Percentiles rank a stretch among this genome's conserved stretches.
phyloP scores from a whole-genome alignment of 2,888 invertebrate species.

The Parthenolecanium corni region DNA sequence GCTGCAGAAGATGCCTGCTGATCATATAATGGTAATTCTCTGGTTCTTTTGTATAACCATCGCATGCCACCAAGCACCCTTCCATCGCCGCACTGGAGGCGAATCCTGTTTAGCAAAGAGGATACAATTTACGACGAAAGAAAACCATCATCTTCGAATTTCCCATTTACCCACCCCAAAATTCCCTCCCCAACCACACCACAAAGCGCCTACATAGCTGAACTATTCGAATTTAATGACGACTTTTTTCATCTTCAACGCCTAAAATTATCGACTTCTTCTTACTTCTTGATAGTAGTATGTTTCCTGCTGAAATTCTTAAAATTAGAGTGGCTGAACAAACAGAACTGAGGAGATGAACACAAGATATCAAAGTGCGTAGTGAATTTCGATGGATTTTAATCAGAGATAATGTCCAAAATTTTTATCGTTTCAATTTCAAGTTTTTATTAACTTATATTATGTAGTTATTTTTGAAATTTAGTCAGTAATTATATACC shows the following conservation, averaged over 20 bases:
- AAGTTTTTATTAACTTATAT: too few relatives aligned
- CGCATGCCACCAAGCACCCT: neutral
- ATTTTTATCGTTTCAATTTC: too few relatives aligned
- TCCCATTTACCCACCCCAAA: neutral
- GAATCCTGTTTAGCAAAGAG: neutral
- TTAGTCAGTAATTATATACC: too few relatives aligned
- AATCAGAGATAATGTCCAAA: too few relatives aligned
- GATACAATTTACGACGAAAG: constrained; percentile 12
- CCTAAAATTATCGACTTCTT: constrained; percentile 9
- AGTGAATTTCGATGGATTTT: too few relatives aligned
- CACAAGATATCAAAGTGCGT: too few relatives aligned
- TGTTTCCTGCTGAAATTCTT: too few relatives aligned
- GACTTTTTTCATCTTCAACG: neutral
- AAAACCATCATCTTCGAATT: constrained; percentile 11
- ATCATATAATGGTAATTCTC: constrained; percentile 26
- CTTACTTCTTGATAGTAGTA: neutral
- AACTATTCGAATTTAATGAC: constrained; percentile 24
- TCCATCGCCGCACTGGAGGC: neutral
- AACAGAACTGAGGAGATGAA: too few relatives aligned
- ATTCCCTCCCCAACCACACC: neutral
- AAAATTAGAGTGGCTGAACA: too few relatives aligned
- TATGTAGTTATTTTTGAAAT: too few relatives aligned
- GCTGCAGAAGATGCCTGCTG: constrained; percentile 26
- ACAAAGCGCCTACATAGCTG: neutral
- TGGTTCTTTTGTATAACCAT: constrained; percentile 22